Evolutionary conservation across 2,797 vertebrate genomes (phyloP).

Genomic region (Chanos chanos): DNA sequence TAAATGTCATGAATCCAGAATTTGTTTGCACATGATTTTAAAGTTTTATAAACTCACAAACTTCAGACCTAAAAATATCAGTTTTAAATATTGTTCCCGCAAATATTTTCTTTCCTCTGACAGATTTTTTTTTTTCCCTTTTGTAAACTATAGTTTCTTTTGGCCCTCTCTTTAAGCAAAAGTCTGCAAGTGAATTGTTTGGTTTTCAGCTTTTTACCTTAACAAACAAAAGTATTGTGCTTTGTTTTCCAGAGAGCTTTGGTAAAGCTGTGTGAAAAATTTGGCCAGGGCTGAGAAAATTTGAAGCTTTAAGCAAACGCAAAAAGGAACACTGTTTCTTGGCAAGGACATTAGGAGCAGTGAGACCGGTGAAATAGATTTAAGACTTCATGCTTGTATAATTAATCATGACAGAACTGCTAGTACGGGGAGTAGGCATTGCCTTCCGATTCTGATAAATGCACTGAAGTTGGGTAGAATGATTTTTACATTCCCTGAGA

Average conservation of each 20-base stretch:
- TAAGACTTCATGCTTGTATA: slow-evolving; percentile 54
- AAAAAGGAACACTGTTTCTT: slow-evolving; percentile 56
- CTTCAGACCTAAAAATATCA: too few species aligned
- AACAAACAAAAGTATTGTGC: background rate
- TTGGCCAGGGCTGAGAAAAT: slow-evolving; percentile 57
- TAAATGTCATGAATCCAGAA: too few species aligned
- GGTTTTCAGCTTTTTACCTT: slow-evolving; percentile 16
- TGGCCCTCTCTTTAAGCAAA: too few species aligned
- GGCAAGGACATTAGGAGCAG: slow-evolving; percentile 57
- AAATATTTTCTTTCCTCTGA: slow-evolving; percentile 14
- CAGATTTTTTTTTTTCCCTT: slow-evolving; percentile 21
- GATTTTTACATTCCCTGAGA: background rate
- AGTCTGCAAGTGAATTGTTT: slow-evolving; percentile 13
- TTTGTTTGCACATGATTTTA: too few species aligned
- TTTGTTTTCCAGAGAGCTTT: background rate
- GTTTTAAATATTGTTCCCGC: too few species aligned
- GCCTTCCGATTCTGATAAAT: slow-evolving; percentile 14
- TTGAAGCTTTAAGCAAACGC: slow-evolving; percentile 56
- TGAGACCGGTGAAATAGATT: slow-evolving; percentile 51
- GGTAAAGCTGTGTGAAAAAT: slow-evolving; percentile 43
- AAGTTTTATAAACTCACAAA: too few species aligned
- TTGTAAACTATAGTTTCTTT: slow-evolving; percentile 9
- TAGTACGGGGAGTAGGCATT: slow-evolving; percentile 28
- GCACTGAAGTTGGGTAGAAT: too few species aligned
- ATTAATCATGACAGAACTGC: slow-evolving; percentile 61